A percentile compares a stretch with the other conserved stretches of the same genome.
phyloP scores from a whole-genome alignment of 2,888 invertebrate genomes.

The Nasonia oneida region DNA sequence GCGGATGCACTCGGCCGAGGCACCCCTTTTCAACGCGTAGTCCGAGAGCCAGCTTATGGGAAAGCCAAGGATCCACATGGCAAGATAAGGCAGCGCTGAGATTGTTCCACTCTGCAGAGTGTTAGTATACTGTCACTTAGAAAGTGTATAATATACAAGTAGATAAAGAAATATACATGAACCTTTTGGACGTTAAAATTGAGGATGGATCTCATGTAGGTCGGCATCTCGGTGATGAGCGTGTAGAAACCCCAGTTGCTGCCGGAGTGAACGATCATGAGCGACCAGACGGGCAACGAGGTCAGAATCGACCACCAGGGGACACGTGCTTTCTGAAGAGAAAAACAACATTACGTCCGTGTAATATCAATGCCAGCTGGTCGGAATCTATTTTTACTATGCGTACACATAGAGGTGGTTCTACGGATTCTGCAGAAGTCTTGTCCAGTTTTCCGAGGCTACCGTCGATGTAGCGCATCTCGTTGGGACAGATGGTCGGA shows the following conservation, averaged over 20 bases:
- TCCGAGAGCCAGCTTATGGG: conserved; percentile 80
- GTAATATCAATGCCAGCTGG: too few species aligned
- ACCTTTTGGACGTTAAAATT: conserved; percentile 83
- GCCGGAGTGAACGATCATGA: conserved; percentile 83
- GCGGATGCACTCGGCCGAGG: conserved; percentile 70
- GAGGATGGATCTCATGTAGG: conserved; percentile 84
- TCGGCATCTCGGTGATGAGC: conserved; percentile 85
- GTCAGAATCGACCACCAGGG: conserved; percentile 85
- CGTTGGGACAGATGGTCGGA: conserved; percentile 81
- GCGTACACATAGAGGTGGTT: conserved; percentile 1
- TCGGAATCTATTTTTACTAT: background rate
- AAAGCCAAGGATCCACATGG: conserved; percentile 81
- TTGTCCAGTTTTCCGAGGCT: conserved; percentile 74
- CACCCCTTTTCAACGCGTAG: conserved; percentile 71
- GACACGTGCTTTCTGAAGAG: conserved; percentile 75
- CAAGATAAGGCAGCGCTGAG: conserved; percentile 81
- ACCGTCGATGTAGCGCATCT: conserved; percentile 82
- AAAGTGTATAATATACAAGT: background rate
- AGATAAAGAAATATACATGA: conserved; percentile 5
- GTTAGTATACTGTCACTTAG: background rate
- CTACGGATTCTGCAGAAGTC: conserved; percentile 24
- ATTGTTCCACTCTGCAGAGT: conserved; percentile 78
- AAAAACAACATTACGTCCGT: background rate
- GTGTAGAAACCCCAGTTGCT: conserved; percentile 89
- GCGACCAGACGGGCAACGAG: conserved; percentile 84